phyloP scores from a whole-genome alignment of 2,113 vertebrate species.

The Myiozetetes cayanensis region DNA sequence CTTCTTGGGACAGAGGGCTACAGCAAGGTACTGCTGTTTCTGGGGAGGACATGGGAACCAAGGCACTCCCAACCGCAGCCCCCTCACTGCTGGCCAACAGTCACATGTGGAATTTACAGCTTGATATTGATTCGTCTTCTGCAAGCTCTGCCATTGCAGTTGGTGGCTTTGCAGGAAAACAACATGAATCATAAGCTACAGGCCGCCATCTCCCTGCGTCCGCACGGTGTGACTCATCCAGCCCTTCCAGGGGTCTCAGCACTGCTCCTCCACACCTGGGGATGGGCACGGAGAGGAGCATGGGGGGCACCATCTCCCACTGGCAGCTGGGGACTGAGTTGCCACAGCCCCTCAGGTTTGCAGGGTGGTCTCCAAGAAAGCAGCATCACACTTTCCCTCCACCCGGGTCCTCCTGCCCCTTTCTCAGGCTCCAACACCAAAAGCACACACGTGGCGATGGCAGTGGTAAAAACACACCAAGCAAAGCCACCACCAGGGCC shows the following conservation, averaged over 20 bases:
- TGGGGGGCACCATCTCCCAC: neutral
- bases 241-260: neutral
- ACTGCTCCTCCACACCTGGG: neutral
- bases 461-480: neutral
- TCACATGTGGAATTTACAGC: neutral
- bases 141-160: constrained; percentile 35
- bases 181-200: constrained; percentile 61
- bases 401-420: neutral
- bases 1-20: neutral
- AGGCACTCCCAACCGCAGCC: neutral
- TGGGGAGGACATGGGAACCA: accelerated
- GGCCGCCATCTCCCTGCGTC: neutral
- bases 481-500: neutral
- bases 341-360: neutral
- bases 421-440: neutral
- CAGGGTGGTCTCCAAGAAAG: neutral
- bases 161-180: constrained; percentile 39
- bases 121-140: neutral
- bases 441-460: accelerated
- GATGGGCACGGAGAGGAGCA: neutral
- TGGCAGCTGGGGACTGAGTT: neutral
- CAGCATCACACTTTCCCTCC: neutral
- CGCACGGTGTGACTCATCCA: constrained; percentile 8
- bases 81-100: accelerated
- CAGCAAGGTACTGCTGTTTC: neutral